Base-by-base conservation (phyloP, 2,113 vertebrate species). In the Scopus umbretta region DNA sequence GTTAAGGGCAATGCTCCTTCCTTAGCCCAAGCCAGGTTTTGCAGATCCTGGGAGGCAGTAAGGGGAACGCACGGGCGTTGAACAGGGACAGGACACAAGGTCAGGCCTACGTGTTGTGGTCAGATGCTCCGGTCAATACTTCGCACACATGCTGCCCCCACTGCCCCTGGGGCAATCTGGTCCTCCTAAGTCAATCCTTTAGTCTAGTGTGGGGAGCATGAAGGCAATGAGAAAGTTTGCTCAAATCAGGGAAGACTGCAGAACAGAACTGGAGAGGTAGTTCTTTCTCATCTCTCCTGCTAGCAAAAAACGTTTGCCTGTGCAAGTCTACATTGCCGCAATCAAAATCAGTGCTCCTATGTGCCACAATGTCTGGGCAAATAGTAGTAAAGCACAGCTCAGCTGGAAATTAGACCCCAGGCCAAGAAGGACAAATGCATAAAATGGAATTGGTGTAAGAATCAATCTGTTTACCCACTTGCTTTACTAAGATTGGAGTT, bases 241-340 rank as follows among this genome's bases (percentile, higher is more conserved):
- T 61, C 12, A 58, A 16, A 56, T 22, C 20, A 43, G 55, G 53
- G n/a, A 94, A 74, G 56, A 26, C 34, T 91, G 29, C 11, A 74
- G 43, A 79, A 70, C 26, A 1, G 4, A 7, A 20, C 10, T 49
- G 27, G 10, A 73, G 29, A 66, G 40, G 34, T 2, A 47, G 12
- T 16, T 67, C 15, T 55, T 63, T 50, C 29, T 75, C 29, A 59
- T 56, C 61, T 50, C 42, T 59, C 36, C 38, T 43, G 26, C 53
- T 66, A 75, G 66, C 16, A 82, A 90, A 90, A 71, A 0, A 0
- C 22, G 5, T 40, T 84, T 79, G 36, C 34, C 29, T 25, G 7
- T 67, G 49, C 1, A 1, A 79, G 17, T 36, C 43, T 68, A 42
- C 17, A 32, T 9, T 0, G 0, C 7, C 36, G 30, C 34, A 21